Evolutionary conservation across 2,113 vertebrate genomes (phyloP), one percentile per base, ranked within the genome.

Genomic region (Myiopsitta monachus): DNA sequence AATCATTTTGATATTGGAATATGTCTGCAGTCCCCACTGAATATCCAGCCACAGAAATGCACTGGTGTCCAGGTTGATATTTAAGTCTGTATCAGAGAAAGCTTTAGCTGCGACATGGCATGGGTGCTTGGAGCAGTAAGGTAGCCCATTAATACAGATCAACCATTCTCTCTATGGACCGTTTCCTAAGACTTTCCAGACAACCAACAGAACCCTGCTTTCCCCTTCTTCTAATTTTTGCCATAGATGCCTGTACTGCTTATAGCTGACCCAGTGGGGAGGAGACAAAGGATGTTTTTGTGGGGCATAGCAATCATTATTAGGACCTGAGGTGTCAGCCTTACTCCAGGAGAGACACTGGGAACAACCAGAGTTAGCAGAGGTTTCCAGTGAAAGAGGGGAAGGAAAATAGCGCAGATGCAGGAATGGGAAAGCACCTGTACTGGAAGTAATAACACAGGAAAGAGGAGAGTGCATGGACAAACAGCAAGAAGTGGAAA

Each of bases 401-500:
- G 41, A 89, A 78, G 30, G 43, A 39, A 88, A 90, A 76, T 4
- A 75, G 16, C 55, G n/a, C 18, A 0, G 2, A 43, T 5, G 8
- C 27, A 36, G 62, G 43, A 36, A 41, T 0, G 17, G 26, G 33
- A 67, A 82, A 39, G 19, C 1, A 2, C 14, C 41, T 0, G 0
- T 67, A 13, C 39, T 51, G 76, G 33, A 72, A n/a, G 6, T 49
- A 36, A 64, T 10, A 49, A 36, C 28, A 44, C 23, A 33, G 36
- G 18, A 83, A 67, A 72, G 15, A 63, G 47, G 18, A 70, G 55
- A 51, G 38, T 0, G 1, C 23, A 7, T 1, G 22, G 79, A 23
- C 67, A 64, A n/a, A 24, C n/a, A 67, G 51, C 44, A 54, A n/a
- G 75, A 72, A 68, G 52, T 0, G 2, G 36, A 39, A 83, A 80